Evolutionary conservation across 2,113 vertebrate genomes (phyloP).

Genomic region (Hippocampus comes): DNA sequence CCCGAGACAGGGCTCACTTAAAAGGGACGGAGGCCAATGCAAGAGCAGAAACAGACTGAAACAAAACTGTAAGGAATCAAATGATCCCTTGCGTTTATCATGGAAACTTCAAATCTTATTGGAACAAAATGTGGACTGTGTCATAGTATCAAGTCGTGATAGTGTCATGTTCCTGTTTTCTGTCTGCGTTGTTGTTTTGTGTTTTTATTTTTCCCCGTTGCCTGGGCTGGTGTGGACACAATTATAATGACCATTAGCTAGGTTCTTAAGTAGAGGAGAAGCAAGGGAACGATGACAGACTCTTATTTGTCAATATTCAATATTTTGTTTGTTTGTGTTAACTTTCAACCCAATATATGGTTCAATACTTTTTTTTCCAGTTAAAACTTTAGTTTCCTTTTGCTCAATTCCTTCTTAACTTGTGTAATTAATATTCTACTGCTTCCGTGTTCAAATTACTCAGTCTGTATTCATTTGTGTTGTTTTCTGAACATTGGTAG

Average conservation of each 20-base stretch:
- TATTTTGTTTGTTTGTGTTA: too few relatives aligned
- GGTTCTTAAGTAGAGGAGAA: not conserved
- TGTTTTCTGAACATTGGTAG: too few relatives aligned
- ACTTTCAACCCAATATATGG: not conserved
- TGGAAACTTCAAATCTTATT: not conserved
- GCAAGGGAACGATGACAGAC: not conserved
- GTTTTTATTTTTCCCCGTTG: conserved; percentile 1
- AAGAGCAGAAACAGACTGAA: not conserved
- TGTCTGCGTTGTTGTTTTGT: not conserved
- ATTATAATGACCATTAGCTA: not conserved
- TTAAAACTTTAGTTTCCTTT: not conserved
- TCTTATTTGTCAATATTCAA: too few relatives aligned
- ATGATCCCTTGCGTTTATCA: not conserved
- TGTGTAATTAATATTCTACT: not conserved
- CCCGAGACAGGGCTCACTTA: not conserved
- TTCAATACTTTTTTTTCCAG: not conserved
- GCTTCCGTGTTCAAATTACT: not conserved
- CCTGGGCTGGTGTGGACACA: not conserved
- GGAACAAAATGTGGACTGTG: not conserved
- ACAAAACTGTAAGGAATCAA: not conserved
- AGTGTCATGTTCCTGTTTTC: not conserved
- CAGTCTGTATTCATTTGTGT: too few relatives aligned
- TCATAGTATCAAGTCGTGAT: not conserved
- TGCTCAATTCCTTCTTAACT: not conserved
- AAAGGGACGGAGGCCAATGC: not conserved